phyloP scores from a whole-genome alignment of 2,113 vertebrate species.

The Galemys pyrenaicus region DNA sequence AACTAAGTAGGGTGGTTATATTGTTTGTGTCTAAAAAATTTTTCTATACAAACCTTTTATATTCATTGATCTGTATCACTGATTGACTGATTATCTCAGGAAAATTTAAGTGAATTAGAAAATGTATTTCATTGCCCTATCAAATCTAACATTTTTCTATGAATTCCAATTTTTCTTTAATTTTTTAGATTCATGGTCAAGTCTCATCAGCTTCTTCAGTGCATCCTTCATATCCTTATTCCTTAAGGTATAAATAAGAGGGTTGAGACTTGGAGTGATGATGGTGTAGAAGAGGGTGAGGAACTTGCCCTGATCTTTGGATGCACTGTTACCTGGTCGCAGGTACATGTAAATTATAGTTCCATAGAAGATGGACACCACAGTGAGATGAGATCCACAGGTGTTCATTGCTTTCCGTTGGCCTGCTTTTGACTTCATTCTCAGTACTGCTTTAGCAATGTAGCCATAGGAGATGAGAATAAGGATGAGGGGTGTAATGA shows the following conservation, averaged over 20 bases:
- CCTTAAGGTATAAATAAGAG: constrained; percentile 69
- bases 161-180: neutral
- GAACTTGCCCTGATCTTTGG: constrained; percentile 60
- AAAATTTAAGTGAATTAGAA: neutral
- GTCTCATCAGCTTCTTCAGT: constrained; percentile 25
- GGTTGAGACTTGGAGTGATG: constrained; percentile 66
- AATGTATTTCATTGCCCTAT: neutral
- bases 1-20: neutral
- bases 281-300: constrained; percentile 65
- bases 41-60: neutral
- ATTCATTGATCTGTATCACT: neutral
- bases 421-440: constrained; percentile 61
- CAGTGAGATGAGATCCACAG: constrained; percentile 66
- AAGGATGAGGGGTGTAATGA: constrained; percentile 52
- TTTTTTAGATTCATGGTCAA: neutral
- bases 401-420: constrained; percentile 59
- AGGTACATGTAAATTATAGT: constrained; percentile 64
- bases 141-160: neutral
- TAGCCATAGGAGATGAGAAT: constrained; percentile 67
- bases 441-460: constrained; percentile 65
- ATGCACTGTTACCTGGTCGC: constrained; percentile 52
- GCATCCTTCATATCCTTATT: constrained; percentile 69
- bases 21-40: neutral
- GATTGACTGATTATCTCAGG: neutral
- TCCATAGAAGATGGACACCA: constrained; percentile 65